These are phyloP conservation scores for Crambe crambe DNA, from an alignment of 37 sponge, comb jelly and placozoan species.

Conservation along the genomic window DNA sequence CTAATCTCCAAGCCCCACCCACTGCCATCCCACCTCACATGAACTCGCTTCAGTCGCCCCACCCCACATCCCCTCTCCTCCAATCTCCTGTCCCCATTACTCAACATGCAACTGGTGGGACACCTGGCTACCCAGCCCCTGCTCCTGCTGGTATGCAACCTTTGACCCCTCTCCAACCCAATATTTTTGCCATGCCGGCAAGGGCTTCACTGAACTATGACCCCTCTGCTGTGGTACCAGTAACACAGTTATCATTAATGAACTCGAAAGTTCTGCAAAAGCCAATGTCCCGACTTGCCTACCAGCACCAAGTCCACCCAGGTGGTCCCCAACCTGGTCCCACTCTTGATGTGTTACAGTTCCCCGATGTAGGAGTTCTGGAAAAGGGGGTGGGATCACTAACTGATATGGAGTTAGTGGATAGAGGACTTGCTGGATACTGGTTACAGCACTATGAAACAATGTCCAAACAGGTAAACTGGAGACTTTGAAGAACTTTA, in stretches of 20 bases:
- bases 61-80: slow-evolving; percentile 30
- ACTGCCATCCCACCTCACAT: slow-evolving; percentile 33
- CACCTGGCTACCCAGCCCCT: neutral
- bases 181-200: neutral
- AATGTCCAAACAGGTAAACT: slow-evolving; percentile 16
- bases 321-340: too few species aligned
- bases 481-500: neutral
- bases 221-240: neutral
- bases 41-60: slow-evolving; percentile 13
- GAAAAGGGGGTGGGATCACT: neutral
- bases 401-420: slow-evolving; percentile 10
- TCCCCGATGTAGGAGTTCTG: neutral
- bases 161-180: slow-evolving; percentile 10
- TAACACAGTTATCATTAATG: neutral
- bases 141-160: neutral
- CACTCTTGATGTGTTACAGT: neutral
- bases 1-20: neutral
- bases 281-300: slow-evolving; percentile 41
- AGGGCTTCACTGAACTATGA: neutral
- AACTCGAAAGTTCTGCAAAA: neutral
- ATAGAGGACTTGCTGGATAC: slow-evolving; percentile 14
- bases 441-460: slow-evolving; percentile 9
- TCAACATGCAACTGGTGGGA: neutral
- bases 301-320: too few species aligned
- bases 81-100: slow-evolving; percentile 36